Base-by-base conservation (phyloP, 2,888 invertebrate genomes). In the Plagiodera versicolora region DNA sequence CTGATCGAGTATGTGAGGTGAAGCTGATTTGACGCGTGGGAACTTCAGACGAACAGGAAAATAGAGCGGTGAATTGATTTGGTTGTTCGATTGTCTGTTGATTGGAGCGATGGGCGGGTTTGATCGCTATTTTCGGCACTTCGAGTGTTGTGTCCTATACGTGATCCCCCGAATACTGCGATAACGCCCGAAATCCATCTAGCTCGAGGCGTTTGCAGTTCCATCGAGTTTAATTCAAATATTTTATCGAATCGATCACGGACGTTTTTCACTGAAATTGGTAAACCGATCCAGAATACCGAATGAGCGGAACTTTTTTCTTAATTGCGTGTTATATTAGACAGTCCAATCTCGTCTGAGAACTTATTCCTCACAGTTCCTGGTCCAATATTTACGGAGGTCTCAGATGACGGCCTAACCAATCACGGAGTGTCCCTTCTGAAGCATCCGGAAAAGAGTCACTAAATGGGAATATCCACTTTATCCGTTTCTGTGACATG, bases 191-290 rank as follows among this genome's bases (percentile, higher is more conserved):
- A 60, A 60, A 63, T 58, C 58, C 63, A 63, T 58, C 58, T 57
- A 60, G 60, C 55, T 58, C 39, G 39, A 48, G 56, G 62, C 59
- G 30, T 56, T 59, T 53, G 30, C 32, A 56, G 53, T 62, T 62
- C 62, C 56, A 39, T 45, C 52, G 59, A 59, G 59, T 59, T 63
- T 59, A 58, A 63, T 63, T 63, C 62, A 63, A 63, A 63, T 62
- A 62, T 62, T 63, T 63, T 59, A 63, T 63, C 62, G 62, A 52
- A 54, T 51, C 60, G 54, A 50, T 54, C 28, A 45, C 54, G 47
- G 49, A 44, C 61, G 58, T 64, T 64, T 60, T 64, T 64, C 60
- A 58, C 58, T 60, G 60, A 56, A 64, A 64, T 64, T 60, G 60
- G 56, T 55, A 56, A 60, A 64, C 58, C 54, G 52, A 55, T 30